A percentile compares a stretch with the other conserved stretches of the same genome.
Conservation (phyloP, 2,113 vertebrate genomes). For the Engystomops pustulosus region DNA sequence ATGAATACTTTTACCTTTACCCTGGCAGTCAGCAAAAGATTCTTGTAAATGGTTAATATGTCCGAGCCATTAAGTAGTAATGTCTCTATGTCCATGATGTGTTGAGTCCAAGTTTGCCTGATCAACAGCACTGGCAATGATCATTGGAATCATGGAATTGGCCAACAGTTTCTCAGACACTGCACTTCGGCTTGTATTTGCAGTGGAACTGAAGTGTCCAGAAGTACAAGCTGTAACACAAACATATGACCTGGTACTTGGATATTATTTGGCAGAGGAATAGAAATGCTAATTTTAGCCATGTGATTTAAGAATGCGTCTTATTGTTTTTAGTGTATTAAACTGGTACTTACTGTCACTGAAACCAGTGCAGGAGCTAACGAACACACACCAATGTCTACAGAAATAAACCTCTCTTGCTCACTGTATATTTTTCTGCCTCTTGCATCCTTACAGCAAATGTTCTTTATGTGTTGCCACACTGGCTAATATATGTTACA, state of each 20-base stretch:
- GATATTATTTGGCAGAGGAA: not conserved
- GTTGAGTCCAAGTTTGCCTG: not conserved
- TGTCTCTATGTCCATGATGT: not conserved
- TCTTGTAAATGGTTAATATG: constrained; percentile 8
- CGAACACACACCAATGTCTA: not conserved
- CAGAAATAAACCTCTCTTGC: constrained; percentile 43
- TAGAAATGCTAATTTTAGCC: not conserved
- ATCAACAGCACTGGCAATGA: not conserved
- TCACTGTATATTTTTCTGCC: constrained; percentile 5
- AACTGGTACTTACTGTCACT: constrained; percentile 48
- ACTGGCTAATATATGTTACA: no score
- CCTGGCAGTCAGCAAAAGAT: not conserved
- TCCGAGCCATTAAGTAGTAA: not conserved
- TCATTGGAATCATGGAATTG: not conserved
- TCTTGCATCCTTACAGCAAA: constrained; percentile 12
- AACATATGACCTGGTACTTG: constrained; percentile 8
- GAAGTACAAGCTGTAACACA: not conserved
- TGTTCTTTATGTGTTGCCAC: no score
- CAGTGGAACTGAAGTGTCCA: not conserved
- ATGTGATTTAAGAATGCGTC: constrained; percentile 24
- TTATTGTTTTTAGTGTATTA: constrained; percentile 30
- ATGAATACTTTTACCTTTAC: not conserved
- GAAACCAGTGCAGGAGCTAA: constrained; percentile 17
- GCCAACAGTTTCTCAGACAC: not conserved
- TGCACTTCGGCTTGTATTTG: not conserved